Evolutionary conservation across 2,888 invertebrate species (phyloP).

Genomic region (Cephalotes varians): DNA sequence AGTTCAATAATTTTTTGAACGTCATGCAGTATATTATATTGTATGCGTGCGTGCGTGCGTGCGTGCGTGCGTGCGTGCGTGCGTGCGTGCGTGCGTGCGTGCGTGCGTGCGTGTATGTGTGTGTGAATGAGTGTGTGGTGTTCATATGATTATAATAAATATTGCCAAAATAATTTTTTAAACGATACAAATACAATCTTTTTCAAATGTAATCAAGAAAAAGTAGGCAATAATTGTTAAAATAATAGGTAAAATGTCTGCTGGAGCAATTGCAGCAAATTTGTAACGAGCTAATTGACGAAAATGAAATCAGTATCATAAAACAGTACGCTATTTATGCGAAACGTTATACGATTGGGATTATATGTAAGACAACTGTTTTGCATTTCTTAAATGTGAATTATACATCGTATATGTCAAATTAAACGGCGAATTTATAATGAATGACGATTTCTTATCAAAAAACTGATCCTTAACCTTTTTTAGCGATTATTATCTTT

Average conservation of each 20-base stretch:
- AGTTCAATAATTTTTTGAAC: not conserved
- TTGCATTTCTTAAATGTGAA: not conserved
- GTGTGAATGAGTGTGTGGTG: no score
- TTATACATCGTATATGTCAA: no score
- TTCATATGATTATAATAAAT: no score
- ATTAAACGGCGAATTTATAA: not conserved
- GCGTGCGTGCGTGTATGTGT: no score
- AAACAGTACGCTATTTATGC: not conserved
- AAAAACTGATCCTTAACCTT: not conserved
- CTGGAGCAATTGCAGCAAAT: not conserved
- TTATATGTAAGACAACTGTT: not conserved
- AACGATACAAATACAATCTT: not conserved
- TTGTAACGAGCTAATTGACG: not conserved
- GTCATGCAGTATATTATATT: not conserved
- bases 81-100: no score
- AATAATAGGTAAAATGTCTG: not conserved
- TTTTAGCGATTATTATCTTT: not conserved
- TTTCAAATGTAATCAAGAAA: not conserved
- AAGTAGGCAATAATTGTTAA: not conserved
- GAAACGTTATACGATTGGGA: not conserved
- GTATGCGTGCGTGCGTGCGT: no score
- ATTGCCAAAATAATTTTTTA: not conserved
- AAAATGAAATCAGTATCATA: constrained; percentile 14
- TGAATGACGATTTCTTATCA: not conserved
- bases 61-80: no score